Conservation (phyloP, 2,113 vertebrate species). For the Pedetes capensis region DNA sequence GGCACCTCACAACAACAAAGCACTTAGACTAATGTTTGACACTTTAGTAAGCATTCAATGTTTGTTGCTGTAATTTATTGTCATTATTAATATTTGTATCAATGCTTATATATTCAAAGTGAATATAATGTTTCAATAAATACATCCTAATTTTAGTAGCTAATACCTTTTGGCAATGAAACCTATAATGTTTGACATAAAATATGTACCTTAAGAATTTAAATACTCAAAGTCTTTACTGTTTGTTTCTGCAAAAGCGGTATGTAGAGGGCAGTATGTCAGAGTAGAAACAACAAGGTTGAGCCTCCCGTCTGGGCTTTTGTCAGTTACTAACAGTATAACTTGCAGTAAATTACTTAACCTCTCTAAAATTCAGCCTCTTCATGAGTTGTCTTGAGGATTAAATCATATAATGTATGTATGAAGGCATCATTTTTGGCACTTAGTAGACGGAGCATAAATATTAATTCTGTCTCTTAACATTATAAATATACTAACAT, state of each 20-base stretch:
- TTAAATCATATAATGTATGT: neutral
- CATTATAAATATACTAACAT: neutral
- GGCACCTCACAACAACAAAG: too few species aligned
- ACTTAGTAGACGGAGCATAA: neutral
- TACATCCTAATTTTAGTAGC: neutral
- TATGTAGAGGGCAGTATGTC: neutral
- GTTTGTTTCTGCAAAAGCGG: neutral
- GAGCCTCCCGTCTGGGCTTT: neutral
- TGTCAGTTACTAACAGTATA: neutral
- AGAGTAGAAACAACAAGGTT: neutral
- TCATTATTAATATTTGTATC: neutral
- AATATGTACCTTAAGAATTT: neutral
- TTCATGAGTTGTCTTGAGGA: neutral
- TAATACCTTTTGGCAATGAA: neutral
- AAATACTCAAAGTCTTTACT: neutral
- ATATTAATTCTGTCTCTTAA: neutral
- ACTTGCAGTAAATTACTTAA: neutral
- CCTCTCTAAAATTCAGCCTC: neutral
- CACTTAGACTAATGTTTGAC: neutral
- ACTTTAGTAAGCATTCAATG: neutral
- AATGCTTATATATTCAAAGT: constrained; percentile 14
- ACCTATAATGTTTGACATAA: neutral
- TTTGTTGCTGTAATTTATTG: neutral
- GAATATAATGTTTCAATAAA: neutral
- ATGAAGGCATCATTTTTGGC: neutral